Base-by-base conservation (phyloP, 2,888 invertebrate genomes). In the Polia nebulosa region DNA sequence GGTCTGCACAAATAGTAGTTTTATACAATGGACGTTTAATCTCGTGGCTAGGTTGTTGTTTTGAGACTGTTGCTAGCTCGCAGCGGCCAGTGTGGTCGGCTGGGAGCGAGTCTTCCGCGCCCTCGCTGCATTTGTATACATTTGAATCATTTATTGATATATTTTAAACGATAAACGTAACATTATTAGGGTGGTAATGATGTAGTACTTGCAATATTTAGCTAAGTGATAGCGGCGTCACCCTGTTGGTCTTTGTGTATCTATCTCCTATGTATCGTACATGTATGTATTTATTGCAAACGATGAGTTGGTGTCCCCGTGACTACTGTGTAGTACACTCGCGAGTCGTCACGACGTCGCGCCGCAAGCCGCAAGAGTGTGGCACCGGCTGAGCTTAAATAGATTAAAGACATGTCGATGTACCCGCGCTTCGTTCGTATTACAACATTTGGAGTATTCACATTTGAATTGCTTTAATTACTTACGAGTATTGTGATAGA, bases 401-500 rank as follows among this genome's bases (percentile, higher is more conserved):
- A 85, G 80, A 51, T 78, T 82, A 83, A 85, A 85, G 84, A 86
- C 83, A 81, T 82, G 83, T 86, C 88, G 86, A 84, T 83, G 87
- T 86, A 85, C 88, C 89, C 91, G 92, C 93, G 93, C 93, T 91
- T 92, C 89, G 89, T 91, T 92, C 89, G 91, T 92, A 92, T 93
- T 92, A 92, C 93, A 91, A 93, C 92, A 89, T 93, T 94, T 93
- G 94, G 94, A 95, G 94, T 94, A 94, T 95, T 95, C 95, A 95
- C 95, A 94, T 92, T 93, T 94, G 94, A 94, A 94, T 95, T 91
- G 95, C 95, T 95, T 95, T 95, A 95, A 95, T 95, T 95, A 95
- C 95, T 95, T 95, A 95, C 95, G 94, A 95, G 95, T 95, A 95
- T 95, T 95, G 95, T 95, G 95, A 95, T 95, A 95, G 95, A 95